Evolutionary conservation across 2,797 vertebrate species (phyloP).

Genomic region (Dryobates pubescens): DNA sequence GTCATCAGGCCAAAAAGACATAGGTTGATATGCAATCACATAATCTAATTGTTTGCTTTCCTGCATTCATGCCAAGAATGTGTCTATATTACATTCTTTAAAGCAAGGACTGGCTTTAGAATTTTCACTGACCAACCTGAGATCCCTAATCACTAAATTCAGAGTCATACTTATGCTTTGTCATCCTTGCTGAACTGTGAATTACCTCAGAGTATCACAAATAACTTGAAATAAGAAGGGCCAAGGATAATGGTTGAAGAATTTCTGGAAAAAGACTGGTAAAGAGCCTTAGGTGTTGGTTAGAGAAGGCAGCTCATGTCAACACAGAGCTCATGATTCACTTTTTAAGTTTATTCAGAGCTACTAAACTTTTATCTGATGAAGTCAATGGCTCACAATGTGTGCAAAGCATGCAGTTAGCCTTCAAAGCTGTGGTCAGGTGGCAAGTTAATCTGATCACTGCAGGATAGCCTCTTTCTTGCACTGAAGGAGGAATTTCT

Average conservation of each 20-base stretch:
- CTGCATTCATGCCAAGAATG: neutral
- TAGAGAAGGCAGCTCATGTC: slow-evolving; percentile 4
- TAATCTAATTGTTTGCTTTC: neutral
- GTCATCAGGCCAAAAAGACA: neutral
- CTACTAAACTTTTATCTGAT: slow-evolving; percentile 58
- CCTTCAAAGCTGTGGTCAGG: slow-evolving; percentile 67
- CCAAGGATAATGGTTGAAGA: neutral
- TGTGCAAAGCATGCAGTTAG: slow-evolving; percentile 32
- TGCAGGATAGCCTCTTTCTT: slow-evolving; percentile 59
- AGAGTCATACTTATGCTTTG: neutral
- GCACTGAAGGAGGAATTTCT: slow-evolving; percentile 73
- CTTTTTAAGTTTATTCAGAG: slow-evolving; percentile 63
- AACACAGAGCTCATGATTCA: slow-evolving; percentile 36
- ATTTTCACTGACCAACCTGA: neutral
- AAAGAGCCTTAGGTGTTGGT: slow-evolving; percentile 15
- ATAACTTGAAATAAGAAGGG: neutral
- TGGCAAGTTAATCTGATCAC: slow-evolving; percentile 73
- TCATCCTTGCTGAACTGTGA: neutral
- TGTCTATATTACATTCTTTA: neutral
- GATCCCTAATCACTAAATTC: neutral
- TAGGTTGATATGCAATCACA: neutral
- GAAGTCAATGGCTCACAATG: slow-evolving; percentile 63
- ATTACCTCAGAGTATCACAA: neutral
- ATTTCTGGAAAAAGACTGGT: slow-evolving; percentile 19
- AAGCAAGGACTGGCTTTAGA: neutral